phyloP scores from a whole-genome alignment of 2,113 vertebrate species.

The Aldabrachelys gigantea region DNA sequence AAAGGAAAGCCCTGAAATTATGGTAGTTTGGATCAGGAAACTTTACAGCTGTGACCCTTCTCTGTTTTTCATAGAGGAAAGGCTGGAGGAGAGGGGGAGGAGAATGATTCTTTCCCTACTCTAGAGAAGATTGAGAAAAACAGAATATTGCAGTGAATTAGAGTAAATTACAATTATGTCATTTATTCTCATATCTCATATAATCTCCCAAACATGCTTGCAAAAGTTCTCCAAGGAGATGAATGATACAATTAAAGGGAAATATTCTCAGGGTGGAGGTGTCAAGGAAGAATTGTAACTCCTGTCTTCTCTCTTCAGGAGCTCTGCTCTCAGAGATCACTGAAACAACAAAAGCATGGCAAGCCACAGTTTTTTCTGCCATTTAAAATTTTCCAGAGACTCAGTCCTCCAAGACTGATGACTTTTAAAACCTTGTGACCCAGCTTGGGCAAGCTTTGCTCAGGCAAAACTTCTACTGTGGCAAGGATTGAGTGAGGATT shows the following conservation, averaged over 20 bases:
- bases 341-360: not conserved
- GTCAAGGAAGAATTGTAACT: conserved; percentile 2
- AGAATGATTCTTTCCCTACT: not conserved
- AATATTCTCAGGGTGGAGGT: not conserved
- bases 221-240: not conserved
- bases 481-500: conserved; percentile 17
- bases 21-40: not conserved
- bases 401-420: conserved; percentile 14
- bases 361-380: not conserved
- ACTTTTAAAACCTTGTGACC: conserved; percentile 19
- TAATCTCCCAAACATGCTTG: conserved; percentile 9
- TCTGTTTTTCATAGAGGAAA: not conserved
- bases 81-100: not conserved
- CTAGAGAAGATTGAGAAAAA: not conserved
- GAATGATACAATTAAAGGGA: not conserved
- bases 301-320: not conserved
- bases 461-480: not conserved
- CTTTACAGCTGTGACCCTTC: not conserved
- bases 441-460: not conserved
- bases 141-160: not conserved
- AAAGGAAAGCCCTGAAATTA: not conserved
- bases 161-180: not conserved
- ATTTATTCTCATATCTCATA: not conserved
- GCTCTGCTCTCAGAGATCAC: not conserved
- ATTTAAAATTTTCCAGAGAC: conserved; percentile 5